A percentile compares a stretch with the other conserved stretches of the same genome.
Conservation (phyloP, 2,797 vertebrate genomes). For the Catharus ustulatus region DNA sequence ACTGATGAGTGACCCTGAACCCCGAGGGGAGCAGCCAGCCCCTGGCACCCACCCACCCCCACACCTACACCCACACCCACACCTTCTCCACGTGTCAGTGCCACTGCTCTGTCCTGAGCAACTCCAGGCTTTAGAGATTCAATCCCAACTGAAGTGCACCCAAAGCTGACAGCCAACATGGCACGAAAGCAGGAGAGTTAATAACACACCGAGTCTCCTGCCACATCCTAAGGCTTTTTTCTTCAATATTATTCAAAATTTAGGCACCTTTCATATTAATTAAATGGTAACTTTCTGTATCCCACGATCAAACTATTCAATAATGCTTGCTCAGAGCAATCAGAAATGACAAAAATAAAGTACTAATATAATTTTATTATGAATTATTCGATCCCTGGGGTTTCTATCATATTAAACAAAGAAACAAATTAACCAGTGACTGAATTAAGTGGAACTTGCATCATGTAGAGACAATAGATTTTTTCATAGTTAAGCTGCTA, state of each 20-base stretch:
- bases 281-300: conserved; percentile 69
- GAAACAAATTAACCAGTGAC: conserved; percentile 66
- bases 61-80: accelerated
- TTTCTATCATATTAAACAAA: conserved; percentile 71
- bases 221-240: conserved; percentile 48
- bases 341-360: conserved; percentile 68
- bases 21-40: neutral
- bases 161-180: neutral
- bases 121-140: neutral
- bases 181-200: conserved; percentile 8
- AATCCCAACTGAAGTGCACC: neutral
- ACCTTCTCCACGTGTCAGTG: accelerated
- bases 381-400: conserved; percentile 65
- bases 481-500: conserved; percentile 43
- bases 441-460: conserved; percentile 66
- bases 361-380: conserved; percentile 69
- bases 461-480: conserved; percentile 44
- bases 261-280: conserved; percentile 66
- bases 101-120: neutral
- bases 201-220: conserved; percentile 40
- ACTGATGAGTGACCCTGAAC: neutral
- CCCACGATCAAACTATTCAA: conserved; percentile 58
- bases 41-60: neutral
- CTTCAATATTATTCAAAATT: conserved; percentile 63
- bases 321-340: conserved; percentile 62